Conservation (phyloP, 2,888 invertebrate genomes). For the Sesamia inferens region DNA sequence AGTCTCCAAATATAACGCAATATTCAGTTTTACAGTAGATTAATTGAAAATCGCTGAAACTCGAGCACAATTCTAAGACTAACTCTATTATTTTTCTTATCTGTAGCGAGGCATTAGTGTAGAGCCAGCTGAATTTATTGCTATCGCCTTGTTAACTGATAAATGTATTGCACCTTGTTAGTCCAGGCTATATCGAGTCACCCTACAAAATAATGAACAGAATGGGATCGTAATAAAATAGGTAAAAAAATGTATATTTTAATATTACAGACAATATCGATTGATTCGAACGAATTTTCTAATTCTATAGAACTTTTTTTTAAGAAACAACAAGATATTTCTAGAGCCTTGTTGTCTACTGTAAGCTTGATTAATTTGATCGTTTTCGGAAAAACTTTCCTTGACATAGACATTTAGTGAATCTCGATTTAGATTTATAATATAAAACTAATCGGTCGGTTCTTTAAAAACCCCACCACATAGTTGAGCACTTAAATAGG, state of each 20-base stretch:
- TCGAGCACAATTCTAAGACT: slow-evolving; percentile 56
- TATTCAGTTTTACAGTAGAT: slow-evolving; percentile 1
- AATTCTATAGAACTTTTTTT: too few species aligned
- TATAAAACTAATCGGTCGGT: not conserved
- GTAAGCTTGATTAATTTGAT: slow-evolving; percentile 14
- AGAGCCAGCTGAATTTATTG: slow-evolving; percentile 78
- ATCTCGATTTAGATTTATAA: not conserved
- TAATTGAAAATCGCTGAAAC: slow-evolving; percentile 33
- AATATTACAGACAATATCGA: not conserved
- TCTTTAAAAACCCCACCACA: not conserved
- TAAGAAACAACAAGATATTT: not conserved
- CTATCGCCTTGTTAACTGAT: slow-evolving; percentile 80
- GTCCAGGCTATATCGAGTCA: slow-evolving; percentile 31
- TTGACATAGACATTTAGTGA: not conserved
- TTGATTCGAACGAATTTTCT: not conserved
- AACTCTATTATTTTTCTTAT: slow-evolving; percentile 72
- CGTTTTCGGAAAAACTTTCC: not conserved
- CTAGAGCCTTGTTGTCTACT: not conserved
- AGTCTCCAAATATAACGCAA: not conserved
- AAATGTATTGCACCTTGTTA: slow-evolving; percentile 80
- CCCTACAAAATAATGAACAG: slow-evolving; percentile 43
- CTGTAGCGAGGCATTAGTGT: slow-evolving; percentile 55
- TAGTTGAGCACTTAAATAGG: not conserved
- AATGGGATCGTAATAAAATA: slow-evolving; percentile 8
- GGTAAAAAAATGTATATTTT: not conserved